Conservation (phyloP, 2,888 invertebrate genomes). For the Galerucella nymphaeae region DNA sequence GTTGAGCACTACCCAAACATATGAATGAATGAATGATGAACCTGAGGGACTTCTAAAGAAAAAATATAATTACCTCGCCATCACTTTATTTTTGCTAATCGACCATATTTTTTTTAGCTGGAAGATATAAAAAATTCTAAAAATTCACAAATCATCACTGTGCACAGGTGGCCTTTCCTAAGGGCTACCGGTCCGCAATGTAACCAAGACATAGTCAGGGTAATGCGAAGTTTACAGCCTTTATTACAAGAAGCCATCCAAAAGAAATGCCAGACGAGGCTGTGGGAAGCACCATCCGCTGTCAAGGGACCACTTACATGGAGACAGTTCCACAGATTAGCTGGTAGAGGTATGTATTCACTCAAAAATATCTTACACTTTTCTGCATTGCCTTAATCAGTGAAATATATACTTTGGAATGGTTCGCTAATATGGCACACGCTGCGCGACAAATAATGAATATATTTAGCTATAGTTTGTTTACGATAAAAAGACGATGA, state of each 20-base stretch:
- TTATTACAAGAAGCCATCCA: slow-evolving; percentile 95
- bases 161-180: slow-evolving; percentile 91
- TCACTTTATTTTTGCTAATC: no score
- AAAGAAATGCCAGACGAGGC: slow-evolving; percentile 83
- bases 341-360: slow-evolving; percentile 76
- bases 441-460: no score
- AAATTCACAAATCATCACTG: slow-evolving; percentile 58
- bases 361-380: not conserved
- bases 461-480: no score
- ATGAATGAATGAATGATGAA: no score
- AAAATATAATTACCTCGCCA: no score
- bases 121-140: slow-evolving; percentile 57
- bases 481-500: no score
- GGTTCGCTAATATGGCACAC: no score
- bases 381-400: not conserved
- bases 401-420: not conserved
- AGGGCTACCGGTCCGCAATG: slow-evolving; percentile 86
- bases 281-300: slow-evolving; percentile 93
- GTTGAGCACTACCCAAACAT: no score
- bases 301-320: slow-evolving; percentile 98
- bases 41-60: no score
- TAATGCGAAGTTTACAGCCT: slow-evolving; percentile 92
- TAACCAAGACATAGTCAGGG: slow-evolving; percentile 89
- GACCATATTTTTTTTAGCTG: slow-evolving; percentile 41
- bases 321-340: slow-evolving; percentile 96